Evolutionary conservation across 2,888 invertebrate species (phyloP).

Genomic region (Temnothorax unifasciatus): DNA sequence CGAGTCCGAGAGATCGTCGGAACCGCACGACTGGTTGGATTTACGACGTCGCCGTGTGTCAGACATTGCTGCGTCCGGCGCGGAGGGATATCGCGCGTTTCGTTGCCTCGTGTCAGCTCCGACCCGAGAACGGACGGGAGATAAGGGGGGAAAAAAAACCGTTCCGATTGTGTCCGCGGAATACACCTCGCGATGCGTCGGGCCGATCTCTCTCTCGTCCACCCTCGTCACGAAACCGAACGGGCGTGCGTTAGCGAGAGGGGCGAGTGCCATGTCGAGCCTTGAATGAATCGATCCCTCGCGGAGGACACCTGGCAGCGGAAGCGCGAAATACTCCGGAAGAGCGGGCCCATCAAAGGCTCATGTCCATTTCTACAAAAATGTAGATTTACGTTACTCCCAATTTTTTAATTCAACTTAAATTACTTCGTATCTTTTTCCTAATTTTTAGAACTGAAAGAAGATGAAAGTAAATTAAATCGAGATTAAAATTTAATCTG

Average conservation of each 20-base stretch:
- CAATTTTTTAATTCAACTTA: no score
- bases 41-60: conserved; percentile 84
- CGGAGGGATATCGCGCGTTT: neutral
- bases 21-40: conserved; percentile 82
- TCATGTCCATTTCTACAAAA: no score
- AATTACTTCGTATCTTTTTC: no score
- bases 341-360: no score
- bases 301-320: neutral
- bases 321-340: neutral
- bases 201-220: neutral
- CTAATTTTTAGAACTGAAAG: no score
- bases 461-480: no score
- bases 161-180: neutral
- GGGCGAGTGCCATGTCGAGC: neutral
- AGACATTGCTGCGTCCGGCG: conserved; percentile 79
- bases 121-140: neutral
- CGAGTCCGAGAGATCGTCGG: conserved; percentile 84
- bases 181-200: conserved; percentile 11
- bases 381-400: no score
- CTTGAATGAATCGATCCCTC: no score
- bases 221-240: conserved; percentile 13
- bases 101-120: neutral
- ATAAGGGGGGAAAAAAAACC: neutral
- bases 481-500: no score
- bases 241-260: neutral